A percentile compares a stretch with the other conserved stretches of the same genome.
These are phyloP conservation scores for Macrotrachela quadricornifera DNA, from an alignment of 1,140 invertebrate genomes.

Conservation along the genomic window DNA sequence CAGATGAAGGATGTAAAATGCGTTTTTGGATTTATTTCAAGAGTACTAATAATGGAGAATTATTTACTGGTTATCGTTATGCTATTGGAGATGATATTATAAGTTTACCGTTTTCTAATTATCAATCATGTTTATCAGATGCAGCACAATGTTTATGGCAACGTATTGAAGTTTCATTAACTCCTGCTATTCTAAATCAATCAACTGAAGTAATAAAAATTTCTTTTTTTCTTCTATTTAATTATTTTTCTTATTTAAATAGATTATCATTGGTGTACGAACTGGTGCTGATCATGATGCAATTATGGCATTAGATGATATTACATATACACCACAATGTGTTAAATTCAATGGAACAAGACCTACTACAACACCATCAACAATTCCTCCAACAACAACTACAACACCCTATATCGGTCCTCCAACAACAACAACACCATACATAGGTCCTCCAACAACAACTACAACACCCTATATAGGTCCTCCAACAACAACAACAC, in stretches of 20 bases:
- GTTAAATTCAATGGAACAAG: constrained; percentile 1
- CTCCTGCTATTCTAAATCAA: not conserved
- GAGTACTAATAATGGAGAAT: no score
- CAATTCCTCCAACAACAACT: not conserved
- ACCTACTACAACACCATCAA: constrained; percentile 2
- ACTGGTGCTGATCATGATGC: constrained; percentile 15
- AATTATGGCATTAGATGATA: constrained; percentile 27
- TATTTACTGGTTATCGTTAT: no score
- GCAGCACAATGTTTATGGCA: not conserved
- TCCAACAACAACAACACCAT: not conserved
- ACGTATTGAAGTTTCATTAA: not conserved
- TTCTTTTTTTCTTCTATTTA: not conserved
- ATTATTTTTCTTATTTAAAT: constrained; percentile 9
- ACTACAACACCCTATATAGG: not conserved
- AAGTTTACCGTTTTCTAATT: not conserved
- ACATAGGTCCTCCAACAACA: not conserved
- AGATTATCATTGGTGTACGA: constrained; percentile 20
- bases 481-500: no score
- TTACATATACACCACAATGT: constrained; percentile 23
- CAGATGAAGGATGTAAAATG: no score
- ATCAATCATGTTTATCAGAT: not conserved
- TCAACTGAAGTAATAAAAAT: not conserved
- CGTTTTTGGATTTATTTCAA: no score
- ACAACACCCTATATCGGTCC: not conserved
- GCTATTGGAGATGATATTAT: not conserved